Conservation (phyloP, 2,797 vertebrate species). For the Phalloptychus januarius region DNA sequence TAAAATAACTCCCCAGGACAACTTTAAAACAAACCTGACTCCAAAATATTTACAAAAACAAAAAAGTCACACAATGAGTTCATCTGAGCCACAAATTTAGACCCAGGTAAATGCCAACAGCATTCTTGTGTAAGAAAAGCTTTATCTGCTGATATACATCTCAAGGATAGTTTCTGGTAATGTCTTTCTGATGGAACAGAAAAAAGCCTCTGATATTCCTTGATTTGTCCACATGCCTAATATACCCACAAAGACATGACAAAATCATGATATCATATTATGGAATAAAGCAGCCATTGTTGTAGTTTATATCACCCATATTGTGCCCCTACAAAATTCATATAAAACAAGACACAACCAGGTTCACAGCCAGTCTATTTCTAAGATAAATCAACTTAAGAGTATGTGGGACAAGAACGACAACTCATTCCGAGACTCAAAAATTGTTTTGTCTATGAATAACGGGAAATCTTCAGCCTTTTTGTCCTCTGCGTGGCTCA, state of each 20-base stretch:
- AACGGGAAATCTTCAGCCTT: slow-evolving; percentile 64
- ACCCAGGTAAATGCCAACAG: slow-evolving; percentile 36
- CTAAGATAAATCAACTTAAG: slow-evolving; percentile 37
- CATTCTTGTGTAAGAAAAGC: slow-evolving; percentile 58
- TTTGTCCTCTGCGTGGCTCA: slow-evolving; percentile 60
- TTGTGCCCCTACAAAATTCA: slow-evolving; percentile 23
- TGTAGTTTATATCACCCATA: slow-evolving; percentile 28
- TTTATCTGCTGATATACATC: slow-evolving; percentile 53
- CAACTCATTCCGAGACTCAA: slow-evolving; percentile 58
- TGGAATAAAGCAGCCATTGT: slow-evolving; percentile 72
- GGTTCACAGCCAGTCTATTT: slow-evolving; percentile 37
- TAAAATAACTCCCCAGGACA: neutral
- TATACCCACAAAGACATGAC: slow-evolving; percentile 35
- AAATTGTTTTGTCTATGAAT: slow-evolving; percentile 76
- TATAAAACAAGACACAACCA: slow-evolving; percentile 35
- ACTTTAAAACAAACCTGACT: neutral
- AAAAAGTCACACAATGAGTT: slow-evolving; percentile 8
- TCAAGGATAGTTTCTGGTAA: slow-evolving; percentile 62
- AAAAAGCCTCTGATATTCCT: slow-evolving; percentile 27
- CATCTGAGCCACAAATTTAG: slow-evolving; percentile 12
- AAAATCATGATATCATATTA: slow-evolving; percentile 68
- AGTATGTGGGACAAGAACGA: slow-evolving; percentile 46
- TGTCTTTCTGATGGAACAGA: neutral
- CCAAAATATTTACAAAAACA: slow-evolving; percentile 9
- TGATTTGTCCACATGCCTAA: slow-evolving; percentile 33